These are phyloP conservation scores for Leptodirus hochenwartii DNA, from an alignment of 2,888 invertebrate species.

Conservation along the genomic window DNA sequence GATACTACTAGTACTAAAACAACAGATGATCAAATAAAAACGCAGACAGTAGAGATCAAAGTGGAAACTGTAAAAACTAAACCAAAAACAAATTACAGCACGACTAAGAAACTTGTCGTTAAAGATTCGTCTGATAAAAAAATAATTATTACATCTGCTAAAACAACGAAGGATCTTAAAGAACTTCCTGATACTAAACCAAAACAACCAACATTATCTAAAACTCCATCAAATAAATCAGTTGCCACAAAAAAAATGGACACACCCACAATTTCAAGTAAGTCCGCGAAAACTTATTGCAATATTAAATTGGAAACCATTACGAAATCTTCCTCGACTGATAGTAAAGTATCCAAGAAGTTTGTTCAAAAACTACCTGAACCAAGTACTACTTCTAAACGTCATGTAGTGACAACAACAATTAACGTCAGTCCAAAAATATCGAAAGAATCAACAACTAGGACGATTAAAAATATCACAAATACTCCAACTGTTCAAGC, in stretches of 20 bases:
- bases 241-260: constrained; percentile 13
- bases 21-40: constrained; percentile 16
- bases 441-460: too few species aligned
- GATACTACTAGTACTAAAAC: constrained; percentile 11
- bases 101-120: background rate
- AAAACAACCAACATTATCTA: too few species aligned
- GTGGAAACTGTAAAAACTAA: constrained; percentile 13
- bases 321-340: constrained; percentile 9
- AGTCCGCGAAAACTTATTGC: constrained; percentile 25
- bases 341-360: constrained; percentile 6
- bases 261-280: constrained; percentile 26
- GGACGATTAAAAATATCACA: too few species aligned
- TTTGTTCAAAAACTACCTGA: too few species aligned
- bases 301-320: constrained; percentile 20
- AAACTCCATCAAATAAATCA: too few species aligned
- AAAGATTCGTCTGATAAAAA: too few species aligned
- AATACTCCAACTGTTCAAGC: background rate
- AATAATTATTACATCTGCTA: too few species aligned
- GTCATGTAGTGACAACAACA: constrained; percentile 18
- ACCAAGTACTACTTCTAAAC: constrained; percentile 7
- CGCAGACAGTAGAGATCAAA: constrained; percentile 13
- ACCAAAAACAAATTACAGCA: constrained; percentile 18
- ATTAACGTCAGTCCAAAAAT: constrained; percentile 17
- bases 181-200: constrained; percentile 7
- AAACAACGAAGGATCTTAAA: too few species aligned